phyloP scores from a whole-genome alignment of 2,797 vertebrate genomes.

The Parauchenoglanis punctatus region DNA sequence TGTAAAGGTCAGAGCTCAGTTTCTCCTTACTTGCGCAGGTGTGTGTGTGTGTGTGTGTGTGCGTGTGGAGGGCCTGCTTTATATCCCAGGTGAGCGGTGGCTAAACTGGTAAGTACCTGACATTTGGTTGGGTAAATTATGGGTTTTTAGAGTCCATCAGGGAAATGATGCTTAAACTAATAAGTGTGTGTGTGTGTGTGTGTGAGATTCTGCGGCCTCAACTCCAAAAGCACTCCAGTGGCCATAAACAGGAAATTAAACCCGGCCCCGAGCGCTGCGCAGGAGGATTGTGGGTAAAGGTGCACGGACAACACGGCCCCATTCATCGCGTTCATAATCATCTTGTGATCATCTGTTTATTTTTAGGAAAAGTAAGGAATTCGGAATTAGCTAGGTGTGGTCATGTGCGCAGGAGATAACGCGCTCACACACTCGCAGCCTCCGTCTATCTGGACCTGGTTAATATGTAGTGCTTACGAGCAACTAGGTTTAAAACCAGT shows the following conservation, averaged over 20 bases:
- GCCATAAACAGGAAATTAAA: conserved; percentile 20
- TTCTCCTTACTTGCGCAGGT: conserved; percentile 12
- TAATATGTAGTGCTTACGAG: conserved; percentile 10
- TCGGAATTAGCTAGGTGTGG: not conserved
- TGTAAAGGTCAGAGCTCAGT: conserved; percentile 1
- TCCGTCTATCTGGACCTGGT: not conserved
- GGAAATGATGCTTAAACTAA: conserved; percentile 28
- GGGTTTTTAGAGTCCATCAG: conserved; percentile 21
- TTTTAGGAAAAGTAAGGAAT: not conserved
- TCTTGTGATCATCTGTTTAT: not conserved
- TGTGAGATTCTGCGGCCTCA: no score
- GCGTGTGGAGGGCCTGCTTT: conserved; percentile 4
- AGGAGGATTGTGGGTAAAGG: not conserved
- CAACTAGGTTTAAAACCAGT: not conserved
- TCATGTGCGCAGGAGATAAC: not conserved
- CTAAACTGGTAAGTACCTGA: conserved; percentile 47
- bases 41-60: not conserved
- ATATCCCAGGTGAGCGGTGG: not conserved
- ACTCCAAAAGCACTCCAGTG: conserved; percentile 1
- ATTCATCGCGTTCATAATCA: not conserved
- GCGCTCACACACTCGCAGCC: not conserved
- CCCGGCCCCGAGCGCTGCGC: not conserved
- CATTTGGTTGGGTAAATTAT: conserved; percentile 36
- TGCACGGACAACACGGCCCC: no score
- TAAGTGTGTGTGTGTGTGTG: not conserved